These are phyloP conservation scores for Perodicticus potto DNA, from an alignment of 2,797 vertebrate genomes.

Conservation along the genomic window DNA sequence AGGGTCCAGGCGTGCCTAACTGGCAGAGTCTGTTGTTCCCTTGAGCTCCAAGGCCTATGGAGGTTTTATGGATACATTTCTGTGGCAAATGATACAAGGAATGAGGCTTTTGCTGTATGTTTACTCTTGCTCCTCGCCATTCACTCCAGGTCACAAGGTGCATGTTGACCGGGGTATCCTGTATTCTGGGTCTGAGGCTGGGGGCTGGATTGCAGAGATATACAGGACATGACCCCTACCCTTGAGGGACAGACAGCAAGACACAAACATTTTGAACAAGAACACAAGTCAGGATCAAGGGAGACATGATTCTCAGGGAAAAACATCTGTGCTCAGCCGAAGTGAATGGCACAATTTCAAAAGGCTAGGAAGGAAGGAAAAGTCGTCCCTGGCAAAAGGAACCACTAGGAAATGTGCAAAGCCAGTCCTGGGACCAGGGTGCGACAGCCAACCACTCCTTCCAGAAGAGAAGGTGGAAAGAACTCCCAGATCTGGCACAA, in stretches of 20 bases:
- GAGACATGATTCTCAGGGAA: neutral
- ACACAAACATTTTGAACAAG: neutral
- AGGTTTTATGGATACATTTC: neutral
- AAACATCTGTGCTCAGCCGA: neutral
- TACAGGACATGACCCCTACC: too few relatives aligned
- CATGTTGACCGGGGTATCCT: rapidly evolving
- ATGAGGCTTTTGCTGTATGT: neutral
- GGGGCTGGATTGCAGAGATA: neutral
- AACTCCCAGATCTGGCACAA: neutral
- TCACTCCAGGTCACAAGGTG: neutral
- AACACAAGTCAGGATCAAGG: neutral
- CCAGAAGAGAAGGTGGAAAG: neutral
- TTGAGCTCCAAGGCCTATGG: neutral
- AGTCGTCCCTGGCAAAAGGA: neutral
- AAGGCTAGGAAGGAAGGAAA: neutral
- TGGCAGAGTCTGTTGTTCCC: neutral
- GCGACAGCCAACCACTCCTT: neutral
- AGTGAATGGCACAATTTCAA: neutral
- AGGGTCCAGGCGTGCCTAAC: neutral
- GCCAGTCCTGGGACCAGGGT: neutral
- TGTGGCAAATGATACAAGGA: neutral
- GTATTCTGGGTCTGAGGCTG: neutral
- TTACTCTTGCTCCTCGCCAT: neutral
- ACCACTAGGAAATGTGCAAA: too few relatives aligned
- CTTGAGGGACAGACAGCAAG: neutral